phyloP scores from a whole-genome alignment of 2,888 invertebrate species.

The Philopedon plagiatum region DNA sequence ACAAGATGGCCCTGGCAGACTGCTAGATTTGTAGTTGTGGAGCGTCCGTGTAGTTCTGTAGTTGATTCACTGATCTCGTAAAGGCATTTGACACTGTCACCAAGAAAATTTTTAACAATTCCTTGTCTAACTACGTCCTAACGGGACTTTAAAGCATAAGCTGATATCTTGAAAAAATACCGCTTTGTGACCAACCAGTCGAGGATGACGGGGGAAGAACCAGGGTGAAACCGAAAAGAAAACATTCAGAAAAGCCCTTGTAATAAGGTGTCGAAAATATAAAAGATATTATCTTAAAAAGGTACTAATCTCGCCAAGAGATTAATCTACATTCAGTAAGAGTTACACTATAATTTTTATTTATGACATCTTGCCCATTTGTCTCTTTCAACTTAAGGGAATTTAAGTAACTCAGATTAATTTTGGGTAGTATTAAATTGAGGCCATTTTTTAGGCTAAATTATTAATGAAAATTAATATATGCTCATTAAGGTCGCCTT shows the following conservation, averaged over 20 bases:
- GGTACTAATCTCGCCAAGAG: neutral
- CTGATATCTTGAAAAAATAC: too few species aligned
- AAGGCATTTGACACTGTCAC: too few species aligned
- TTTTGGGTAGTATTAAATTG: conserved; percentile 6
- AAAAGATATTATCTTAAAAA: neutral
- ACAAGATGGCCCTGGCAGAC: too few species aligned
- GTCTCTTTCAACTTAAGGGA: conserved; percentile 6
- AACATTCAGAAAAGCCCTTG: neutral
- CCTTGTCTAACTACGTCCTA: too few species aligned
- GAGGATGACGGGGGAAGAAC: too few species aligned
- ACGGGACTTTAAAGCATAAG: too few species aligned
- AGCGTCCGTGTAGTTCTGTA: too few species aligned
- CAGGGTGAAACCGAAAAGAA: too few species aligned
- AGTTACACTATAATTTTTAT: conserved; percentile 14
- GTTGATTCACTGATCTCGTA: too few species aligned
- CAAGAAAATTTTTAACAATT: too few species aligned
- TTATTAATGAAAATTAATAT: conserved; percentile 19
- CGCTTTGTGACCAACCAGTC: too few species aligned
- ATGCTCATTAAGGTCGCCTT: conserved; percentile 1
- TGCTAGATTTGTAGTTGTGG: too few species aligned
- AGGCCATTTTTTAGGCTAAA: neutral
- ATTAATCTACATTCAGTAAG: conserved; percentile 9
- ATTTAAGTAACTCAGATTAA: conserved; percentile 9
- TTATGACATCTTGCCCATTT: neutral
- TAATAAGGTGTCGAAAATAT: conserved; percentile 10